Conservation (phyloP, 2,888 invertebrate genomes). For the Anthrax anthrax region DNA sequence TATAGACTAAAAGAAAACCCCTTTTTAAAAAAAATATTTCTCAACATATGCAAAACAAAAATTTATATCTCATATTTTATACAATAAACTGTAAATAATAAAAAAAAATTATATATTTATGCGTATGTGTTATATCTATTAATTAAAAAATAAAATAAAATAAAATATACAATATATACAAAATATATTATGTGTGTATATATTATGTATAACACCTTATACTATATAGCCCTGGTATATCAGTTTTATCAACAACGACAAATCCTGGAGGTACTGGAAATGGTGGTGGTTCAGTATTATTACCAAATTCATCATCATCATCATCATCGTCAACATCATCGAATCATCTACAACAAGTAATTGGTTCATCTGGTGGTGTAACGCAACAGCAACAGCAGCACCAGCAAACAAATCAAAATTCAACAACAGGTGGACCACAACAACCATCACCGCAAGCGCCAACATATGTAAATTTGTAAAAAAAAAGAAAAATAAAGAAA, state of each 20-base stretch:
- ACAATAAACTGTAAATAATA: too few relatives aligned
- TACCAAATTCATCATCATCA: constrained; percentile 28
- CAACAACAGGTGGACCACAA: constrained; percentile 37
- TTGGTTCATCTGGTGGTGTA: constrained; percentile 12
- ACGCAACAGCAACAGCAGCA: neutral
- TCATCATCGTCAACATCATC: constrained; percentile 29
- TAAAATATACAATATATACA: too few relatives aligned
- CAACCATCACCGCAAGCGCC: constrained; percentile 64
- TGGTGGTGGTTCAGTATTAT: constrained; percentile 33
- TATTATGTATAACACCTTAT: too few relatives aligned
- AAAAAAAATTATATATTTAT: too few relatives aligned
- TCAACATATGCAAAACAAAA: too few relatives aligned
- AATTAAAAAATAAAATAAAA: too few relatives aligned
- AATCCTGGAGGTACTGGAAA: constrained; percentile 35
- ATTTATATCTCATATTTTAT: too few relatives aligned
- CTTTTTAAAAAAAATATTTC: too few relatives aligned
- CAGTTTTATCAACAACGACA: constrained; percentile 22
- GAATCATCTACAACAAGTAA: constrained; percentile 24
- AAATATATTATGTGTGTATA: neutral
- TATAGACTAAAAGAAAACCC: too few relatives aligned
- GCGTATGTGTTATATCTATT: too few relatives aligned
- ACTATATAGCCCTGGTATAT: constrained; percentile 17
- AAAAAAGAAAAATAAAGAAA: neutral
- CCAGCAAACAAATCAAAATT: constrained; percentile 34
- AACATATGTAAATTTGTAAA: constrained; percentile 83